Percentiles rank a stretch among this genome's conserved stretches.
Conservation (phyloP, 2,113 vertebrate genomes). For the Callithrix jacchus region DNA sequence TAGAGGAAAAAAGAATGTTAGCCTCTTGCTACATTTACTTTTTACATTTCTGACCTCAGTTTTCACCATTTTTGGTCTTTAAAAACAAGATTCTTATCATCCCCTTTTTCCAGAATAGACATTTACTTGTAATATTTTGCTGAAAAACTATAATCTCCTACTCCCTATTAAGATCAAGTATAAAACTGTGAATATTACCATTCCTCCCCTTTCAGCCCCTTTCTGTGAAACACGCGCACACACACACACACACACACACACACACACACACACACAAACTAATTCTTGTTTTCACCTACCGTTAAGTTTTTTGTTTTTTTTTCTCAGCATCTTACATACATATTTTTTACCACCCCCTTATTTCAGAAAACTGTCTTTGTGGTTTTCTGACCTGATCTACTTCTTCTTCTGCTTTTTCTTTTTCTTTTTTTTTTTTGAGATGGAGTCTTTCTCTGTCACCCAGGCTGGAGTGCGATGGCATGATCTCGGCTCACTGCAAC, state of each 20-base stretch:
- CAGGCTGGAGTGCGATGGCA: too few species aligned
- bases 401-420: neutral
- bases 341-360: neutral
- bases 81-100: neutral
- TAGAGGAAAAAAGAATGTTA: neutral
- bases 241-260: neutral
- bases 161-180: neutral
- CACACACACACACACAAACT: too few species aligned
- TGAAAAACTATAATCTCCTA: neutral
- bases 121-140: neutral
- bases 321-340: neutral
- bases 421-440: too few species aligned
- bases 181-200: neutral
- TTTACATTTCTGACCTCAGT: neutral
- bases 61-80: neutral
- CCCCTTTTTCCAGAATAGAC: neutral
- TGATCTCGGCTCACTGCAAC: too few species aligned
- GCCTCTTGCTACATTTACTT: neutral
- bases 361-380: neutral
- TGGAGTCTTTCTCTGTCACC: too few species aligned
- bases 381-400: neutral
- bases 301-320: neutral
- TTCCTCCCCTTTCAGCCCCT: neutral
- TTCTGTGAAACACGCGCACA: too few species aligned
- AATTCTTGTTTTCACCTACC: neutral